A percentile compares a stretch with the other conserved stretches of the same genome.
Conservation (phyloP, 2,113 vertebrate species). For the Dicerorhinus sumatrensis region DNA sequence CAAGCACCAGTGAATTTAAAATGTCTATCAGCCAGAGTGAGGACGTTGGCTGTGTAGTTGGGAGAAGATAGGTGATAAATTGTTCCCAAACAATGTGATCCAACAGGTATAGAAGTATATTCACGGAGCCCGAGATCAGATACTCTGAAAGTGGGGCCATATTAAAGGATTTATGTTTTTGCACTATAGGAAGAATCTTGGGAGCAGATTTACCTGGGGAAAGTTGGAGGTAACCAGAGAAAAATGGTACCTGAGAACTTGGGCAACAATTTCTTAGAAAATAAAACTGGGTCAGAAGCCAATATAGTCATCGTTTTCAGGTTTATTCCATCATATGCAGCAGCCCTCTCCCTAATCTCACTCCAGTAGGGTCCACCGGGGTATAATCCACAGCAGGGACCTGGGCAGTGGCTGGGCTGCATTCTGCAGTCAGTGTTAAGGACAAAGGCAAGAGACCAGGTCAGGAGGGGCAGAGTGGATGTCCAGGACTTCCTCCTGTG, state of each 20-base stretch:
- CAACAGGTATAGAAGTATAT: neutral
- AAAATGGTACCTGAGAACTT: neutral
- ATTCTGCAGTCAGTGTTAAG: neutral
- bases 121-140: neutral
- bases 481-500: neutral
- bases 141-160: neutral
- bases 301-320: neutral
- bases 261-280: neutral
- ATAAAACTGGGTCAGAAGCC: neutral
- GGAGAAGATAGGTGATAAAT: neutral
- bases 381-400: neutral
- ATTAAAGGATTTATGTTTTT: neutral
- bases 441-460: neutral
- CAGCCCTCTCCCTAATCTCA: neutral
- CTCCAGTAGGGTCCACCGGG: neutral
- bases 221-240: conserved; percentile 1
- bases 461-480: neutral
- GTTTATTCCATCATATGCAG: neutral
- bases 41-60: neutral
- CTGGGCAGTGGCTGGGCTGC: neutral
- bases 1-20: neutral
- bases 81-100: neutral
- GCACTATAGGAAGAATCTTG: conserved; percentile 8
- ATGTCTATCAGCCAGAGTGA: neutral
- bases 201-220: neutral